These are phyloP conservation scores for Gymnocephalus cernua DNA, from an alignment of 2,113 vertebrate genomes.

Conservation along the genomic window DNA sequence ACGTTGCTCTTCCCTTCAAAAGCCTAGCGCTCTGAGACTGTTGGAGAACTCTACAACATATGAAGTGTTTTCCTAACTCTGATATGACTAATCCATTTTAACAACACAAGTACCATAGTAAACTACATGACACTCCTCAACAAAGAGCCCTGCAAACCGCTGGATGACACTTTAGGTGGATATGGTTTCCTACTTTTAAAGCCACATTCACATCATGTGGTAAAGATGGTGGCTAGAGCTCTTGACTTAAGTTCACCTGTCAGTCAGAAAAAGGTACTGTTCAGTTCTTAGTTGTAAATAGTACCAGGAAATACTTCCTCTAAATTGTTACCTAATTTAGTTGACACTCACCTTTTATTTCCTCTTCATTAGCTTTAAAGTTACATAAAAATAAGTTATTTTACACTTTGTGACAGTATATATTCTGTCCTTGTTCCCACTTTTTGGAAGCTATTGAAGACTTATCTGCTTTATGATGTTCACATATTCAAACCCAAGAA, in stretches of 20 bases:
- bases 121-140: constrained; percentile 36
- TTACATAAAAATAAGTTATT: background rate
- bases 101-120: constrained; percentile 37
- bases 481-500: background rate
- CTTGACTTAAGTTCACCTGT: background rate
- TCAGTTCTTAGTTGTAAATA: background rate
- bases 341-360: background rate
- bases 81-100: constrained; percentile 61
- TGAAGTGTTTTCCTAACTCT: constrained; percentile 65
- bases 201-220: background rate
- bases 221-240: background rate
- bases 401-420: background rate
- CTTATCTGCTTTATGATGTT: background rate
- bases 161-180: constrained; percentile 40
- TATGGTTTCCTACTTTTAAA: constrained; percentile 13
- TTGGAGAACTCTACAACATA: constrained; percentile 43
- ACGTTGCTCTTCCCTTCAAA: constrained; percentile 12
- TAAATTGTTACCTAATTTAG: background rate
- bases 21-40: constrained; percentile 12
- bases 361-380: background rate
- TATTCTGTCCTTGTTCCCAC: too few species aligned
- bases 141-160: constrained; percentile 26
- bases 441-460: background rate
- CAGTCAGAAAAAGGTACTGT: background rate
- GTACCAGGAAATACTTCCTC: background rate